Conservation (phyloP, 2,888 invertebrate species). For the Bibio marci region DNA sequence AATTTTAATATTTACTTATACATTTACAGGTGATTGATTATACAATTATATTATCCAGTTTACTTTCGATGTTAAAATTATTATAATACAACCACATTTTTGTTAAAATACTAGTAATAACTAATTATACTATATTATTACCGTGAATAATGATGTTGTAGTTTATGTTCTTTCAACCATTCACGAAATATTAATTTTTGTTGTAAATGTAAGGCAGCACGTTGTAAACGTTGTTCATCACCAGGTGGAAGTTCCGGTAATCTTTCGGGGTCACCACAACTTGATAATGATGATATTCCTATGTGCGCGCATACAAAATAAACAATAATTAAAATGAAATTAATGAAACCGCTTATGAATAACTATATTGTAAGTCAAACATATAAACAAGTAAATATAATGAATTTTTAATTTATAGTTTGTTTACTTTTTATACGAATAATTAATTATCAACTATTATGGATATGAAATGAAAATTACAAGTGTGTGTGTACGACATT, state of each 20-base stretch:
- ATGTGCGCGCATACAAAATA: conserved; percentile 15
- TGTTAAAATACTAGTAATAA: neutral
- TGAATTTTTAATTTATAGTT: too few species aligned
- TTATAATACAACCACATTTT: neutral
- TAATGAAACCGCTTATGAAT: too few species aligned
- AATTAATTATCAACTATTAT: too few species aligned
- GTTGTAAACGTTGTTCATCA: conserved; percentile 66
- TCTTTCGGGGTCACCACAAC: conserved; percentile 56
- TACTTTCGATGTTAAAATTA: neutral
- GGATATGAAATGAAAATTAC: too few species aligned
- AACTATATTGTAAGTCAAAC: too few species aligned
- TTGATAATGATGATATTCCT: conserved; percentile 73
- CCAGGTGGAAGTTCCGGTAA: conserved; percentile 67
- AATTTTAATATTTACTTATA: too few species aligned
- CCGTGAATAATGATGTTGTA: conserved; percentile 59
- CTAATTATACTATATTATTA: conserved; percentile 16
- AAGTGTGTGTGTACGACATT: too few species aligned
- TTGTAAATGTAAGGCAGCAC: conserved; percentile 64
- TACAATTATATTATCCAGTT: neutral
- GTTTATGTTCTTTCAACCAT: conserved; percentile 60
- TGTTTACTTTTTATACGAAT: too few species aligned
- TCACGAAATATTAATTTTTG: conserved; percentile 70
- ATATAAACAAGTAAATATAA: too few species aligned
- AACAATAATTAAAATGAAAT: conserved; percentile 8
- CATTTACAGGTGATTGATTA: neutral